These are phyloP conservation scores for Danio jaintianensis DNA, from an alignment of 2,797 vertebrate genomes.

Conservation along the genomic window DNA sequence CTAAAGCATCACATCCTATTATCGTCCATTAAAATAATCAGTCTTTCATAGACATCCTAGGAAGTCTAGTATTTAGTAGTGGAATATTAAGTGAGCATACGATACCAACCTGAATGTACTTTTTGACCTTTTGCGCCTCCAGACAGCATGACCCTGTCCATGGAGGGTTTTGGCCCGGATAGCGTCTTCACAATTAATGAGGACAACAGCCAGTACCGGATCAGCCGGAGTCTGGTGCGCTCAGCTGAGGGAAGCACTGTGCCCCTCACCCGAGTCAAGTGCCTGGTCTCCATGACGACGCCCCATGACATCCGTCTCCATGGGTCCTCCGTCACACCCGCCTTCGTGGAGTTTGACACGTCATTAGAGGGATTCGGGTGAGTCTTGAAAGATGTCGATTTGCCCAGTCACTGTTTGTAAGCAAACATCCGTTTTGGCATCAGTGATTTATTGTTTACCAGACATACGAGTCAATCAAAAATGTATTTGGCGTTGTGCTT, in stretches of 20 bases:
- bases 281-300: constrained; percentile 98
- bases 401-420: constrained; percentile 14
- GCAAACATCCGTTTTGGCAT: background rate
- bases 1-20: no score
- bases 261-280: constrained; percentile 96
- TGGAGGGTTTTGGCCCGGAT: constrained; percentile 92
- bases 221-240: constrained; percentile 95
- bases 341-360: constrained; percentile 96
- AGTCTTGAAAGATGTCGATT: constrained; percentile 52
- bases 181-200: constrained; percentile 90
- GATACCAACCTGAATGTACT: background rate
- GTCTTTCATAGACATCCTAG: no score
- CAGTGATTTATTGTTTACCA: constrained; percentile 24
- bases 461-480: constrained; percentile 10
- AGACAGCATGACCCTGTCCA: constrained; percentile 92
- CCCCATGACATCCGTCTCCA: constrained; percentile 97
- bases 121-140: constrained; percentile 27
- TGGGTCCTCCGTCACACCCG: constrained; percentile 91
- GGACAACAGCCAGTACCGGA: constrained; percentile 92
- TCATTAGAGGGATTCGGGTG: constrained; percentile 97
- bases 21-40: no score
- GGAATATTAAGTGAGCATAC: background rate
- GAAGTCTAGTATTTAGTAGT: background rate
- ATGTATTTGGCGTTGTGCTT: constrained; percentile 17
- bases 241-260: constrained; percentile 96